Base-by-base conservation (phyloP, 1,140 invertebrate genomes). In the Zaprionus africanus region DNA sequence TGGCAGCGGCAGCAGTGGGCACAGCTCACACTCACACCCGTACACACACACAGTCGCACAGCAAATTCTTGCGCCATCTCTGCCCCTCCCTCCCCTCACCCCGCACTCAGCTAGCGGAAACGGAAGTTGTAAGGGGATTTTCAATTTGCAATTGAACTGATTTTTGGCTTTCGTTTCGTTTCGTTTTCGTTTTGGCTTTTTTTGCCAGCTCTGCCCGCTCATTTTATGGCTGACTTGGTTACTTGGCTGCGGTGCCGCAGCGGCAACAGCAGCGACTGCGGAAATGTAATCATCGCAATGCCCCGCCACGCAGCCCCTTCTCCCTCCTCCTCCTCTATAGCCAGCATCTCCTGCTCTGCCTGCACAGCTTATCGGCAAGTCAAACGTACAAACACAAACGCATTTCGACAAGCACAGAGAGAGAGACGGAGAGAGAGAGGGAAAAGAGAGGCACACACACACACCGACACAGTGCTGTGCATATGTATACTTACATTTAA, bases 131-230 rank as follows among this genome's bases (percentile, higher is more conserved):
- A 90, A 90, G 85, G 86, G 85, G 85, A 90, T 90, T 90, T 90
- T 90, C 85, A 90, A 90, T 90, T 90, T 90, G 85, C 85, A 90
- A 90, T 90, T 85, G 85, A 88, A 88, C 85, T 90, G 85, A 90
- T 90, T 90, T 90, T 90, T 90, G 85, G 85, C 81, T 90, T 90
- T 61, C 49, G 51, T 28, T 41, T 64, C 22, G 15, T 71, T 68
- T 77, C 19, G 24, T 13, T 58, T 24, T 56, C 53, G 58, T 31
- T 63, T 56, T 46, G 4, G 17, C 46, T 22, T 26, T 57, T 64
- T 64, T 53, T 64, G 61, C 72, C 72, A 78, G 78, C 41, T 46
- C 41, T 46, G 41, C 41, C 41, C 76, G 85, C 85, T 88, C 81
- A 90, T 88, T 90, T 90, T 88, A 88, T 90, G 85, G 85, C 85